A percentile compares a stretch with the other conserved stretches of the same genome.
These are phyloP conservation scores for Ormia ochracea DNA, from an alignment of 2,888 invertebrate genomes.

Conservation along the genomic window DNA sequence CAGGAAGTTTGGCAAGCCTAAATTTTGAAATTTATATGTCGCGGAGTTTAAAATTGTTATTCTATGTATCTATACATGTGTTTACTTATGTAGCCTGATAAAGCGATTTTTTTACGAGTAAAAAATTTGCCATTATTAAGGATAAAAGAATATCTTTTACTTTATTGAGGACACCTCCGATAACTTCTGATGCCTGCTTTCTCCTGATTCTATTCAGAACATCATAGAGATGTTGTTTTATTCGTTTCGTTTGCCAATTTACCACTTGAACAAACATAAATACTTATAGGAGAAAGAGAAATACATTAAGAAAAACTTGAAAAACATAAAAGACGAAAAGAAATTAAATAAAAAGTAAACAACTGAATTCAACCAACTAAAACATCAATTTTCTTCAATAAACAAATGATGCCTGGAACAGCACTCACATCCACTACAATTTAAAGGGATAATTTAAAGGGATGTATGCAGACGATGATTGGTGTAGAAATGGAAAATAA, in stretches of 20 bases:
- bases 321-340: constrained; percentile 20
- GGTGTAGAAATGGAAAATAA: constrained; percentile 28
- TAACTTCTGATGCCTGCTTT: background rate
- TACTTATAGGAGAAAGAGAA: constrained; percentile 23
- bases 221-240: constrained; percentile 3
- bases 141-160: too few species aligned
- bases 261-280: constrained; percentile 58
- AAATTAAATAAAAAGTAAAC: constrained; percentile 11
- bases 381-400: constrained; percentile 49
- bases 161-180: too few species aligned
- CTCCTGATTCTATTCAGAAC: background rate
- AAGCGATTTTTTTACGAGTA: too few species aligned
- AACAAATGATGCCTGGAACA: constrained; percentile 38
- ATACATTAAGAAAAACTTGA: background rate
- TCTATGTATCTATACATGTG: too few species aligned
- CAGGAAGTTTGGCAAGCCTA: too few species aligned
- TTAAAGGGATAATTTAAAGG: constrained; percentile 41
- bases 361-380: constrained; percentile 39
- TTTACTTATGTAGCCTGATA: too few species aligned
- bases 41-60: too few species aligned
- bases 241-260: constrained; percentile 52
- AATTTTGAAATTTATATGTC: too few species aligned
- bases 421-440: constrained; percentile 37
- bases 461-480: constrained; percentile 39
- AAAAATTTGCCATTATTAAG: too few species aligned